phyloP scores from a whole-genome alignment of 2,113 vertebrate species.

The Silurus asotus region DNA sequence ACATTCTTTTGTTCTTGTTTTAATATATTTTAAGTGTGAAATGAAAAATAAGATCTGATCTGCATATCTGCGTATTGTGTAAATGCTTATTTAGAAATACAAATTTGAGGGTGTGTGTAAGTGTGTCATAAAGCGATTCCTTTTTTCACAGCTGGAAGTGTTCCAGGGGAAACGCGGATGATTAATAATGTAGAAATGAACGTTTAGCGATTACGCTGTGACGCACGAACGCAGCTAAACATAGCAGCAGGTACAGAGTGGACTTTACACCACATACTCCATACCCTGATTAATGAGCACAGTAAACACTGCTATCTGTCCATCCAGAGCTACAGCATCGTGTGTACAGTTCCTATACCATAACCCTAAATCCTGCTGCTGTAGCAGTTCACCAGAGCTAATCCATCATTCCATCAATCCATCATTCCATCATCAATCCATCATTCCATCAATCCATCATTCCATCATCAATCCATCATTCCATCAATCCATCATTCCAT shows the following conservation, averaged over 20 bases:
- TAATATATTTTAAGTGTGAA: no score
- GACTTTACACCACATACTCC: background rate
- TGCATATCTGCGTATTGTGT: background rate
- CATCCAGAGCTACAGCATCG: no score
- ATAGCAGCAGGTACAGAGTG: slow-evolving; percentile 24
- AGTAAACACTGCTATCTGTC: background rate
- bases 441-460: no score
- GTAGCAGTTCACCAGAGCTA: no score
- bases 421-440: no score
- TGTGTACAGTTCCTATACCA: no score
- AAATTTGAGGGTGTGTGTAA: slow-evolving; percentile 14
- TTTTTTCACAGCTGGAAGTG: slow-evolving; percentile 15
- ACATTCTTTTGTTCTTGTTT: no score
- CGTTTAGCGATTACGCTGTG: slow-evolving; percentile 15
- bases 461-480: no score
- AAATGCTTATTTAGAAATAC: slow-evolving; percentile 4
- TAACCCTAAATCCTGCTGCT: no score
- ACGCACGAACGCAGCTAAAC: slow-evolving; percentile 38
- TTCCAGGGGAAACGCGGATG: slow-evolving; percentile 23
- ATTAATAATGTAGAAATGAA: slow-evolving; percentile 40
- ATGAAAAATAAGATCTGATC: no score
- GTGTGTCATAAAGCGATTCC: slow-evolving; percentile 8
- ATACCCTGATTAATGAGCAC: background rate
- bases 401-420: no score
- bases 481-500: no score